Evolutionary conservation across 2,113 vertebrate genomes (phyloP), one percentile per base, ranked within the genome.

Genomic region (Gallinago media): DNA sequence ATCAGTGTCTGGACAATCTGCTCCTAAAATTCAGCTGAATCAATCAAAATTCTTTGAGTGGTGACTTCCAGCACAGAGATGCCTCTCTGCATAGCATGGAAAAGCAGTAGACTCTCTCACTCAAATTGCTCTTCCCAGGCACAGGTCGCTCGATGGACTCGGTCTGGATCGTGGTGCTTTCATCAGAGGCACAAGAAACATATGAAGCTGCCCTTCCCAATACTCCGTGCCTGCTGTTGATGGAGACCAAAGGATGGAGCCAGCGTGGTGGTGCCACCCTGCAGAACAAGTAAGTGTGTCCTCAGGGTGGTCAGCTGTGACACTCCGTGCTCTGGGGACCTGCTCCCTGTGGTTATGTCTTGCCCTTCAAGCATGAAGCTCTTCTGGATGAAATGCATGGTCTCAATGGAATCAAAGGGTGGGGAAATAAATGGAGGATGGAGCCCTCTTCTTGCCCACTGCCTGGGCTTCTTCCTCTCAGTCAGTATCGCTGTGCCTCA

Each of bases 281-380:
- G 13, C 46, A 17, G 80, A 12, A 16, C 9, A 15, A 13, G 11
- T 17, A 13, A 44, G 22, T 1, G 40, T 31, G 52, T 32, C 42
- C 68, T 50, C 34, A 5, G 44, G 36, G 38, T 20, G 29, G 15
- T 11, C 2, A 5, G 31, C 65, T 44, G 54, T 25, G 66, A 14
- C 26, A 26, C n/a, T 1, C 38, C 15, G 17, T 22, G 77, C 61
- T 72, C 75, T 67, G 62, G 49, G 40, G 10, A 52, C 58, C 32
- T 3, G 0, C 21, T 49, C 38, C 75, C 21, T 0, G 1, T 5
- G 22, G 52, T 20, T 14, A 2, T 6, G 18, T 50, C 59, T 56
- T 47, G 8, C 49, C 27, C 50, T 55, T 47, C 0, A 6, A 40
- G 32, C 11, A 1, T 25, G 50, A 80, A 71, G 52, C 40, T 44